Evolutionary conservation across 2,797 vertebrate species (phyloP), one percentile per base, ranked within the genome.

Genomic region (Sorex maritimensis): DNA sequence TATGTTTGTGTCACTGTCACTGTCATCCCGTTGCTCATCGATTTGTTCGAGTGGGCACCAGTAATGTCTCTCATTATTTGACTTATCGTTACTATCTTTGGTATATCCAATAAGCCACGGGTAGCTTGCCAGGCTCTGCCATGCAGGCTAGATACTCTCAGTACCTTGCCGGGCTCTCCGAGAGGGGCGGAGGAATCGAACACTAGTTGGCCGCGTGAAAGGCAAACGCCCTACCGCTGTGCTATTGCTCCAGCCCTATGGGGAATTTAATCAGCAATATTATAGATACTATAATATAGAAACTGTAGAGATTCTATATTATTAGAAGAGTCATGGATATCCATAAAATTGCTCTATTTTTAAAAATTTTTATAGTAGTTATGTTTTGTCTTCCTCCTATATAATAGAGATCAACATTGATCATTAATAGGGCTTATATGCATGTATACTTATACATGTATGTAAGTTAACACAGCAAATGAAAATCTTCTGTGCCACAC

Each of bases 401-500:
- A 67, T 14, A 81, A 88, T n/a, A 8, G 2, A 5, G 75, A 77
- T 96, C 80, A 91, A 86, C 49, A 92, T 95, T 96, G 75, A 78
- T 24, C 83, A 96, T 67, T 58, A 96, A 93, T 89, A 79, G 93
- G 65, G n/a, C 96, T 88, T 79, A 78, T 58, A 74, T 63, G 44
- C n/a, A 68, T 95, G 94, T 83, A n/a, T 46, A 34, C 34, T 34
- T n/a, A 19, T 24, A 19, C 72, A 83, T 71, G 84, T 34, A 44
- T 41, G 61, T 94, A 87, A 81, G 79, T 79, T 74, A 93, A 83
- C 26, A 58, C 65, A 95, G 65, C 92, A 92, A 95, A 94, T 95
- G 91, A 73, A 93, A 96, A 96, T 94, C 94, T 88, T 93, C 88
- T 87, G 87, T 96, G 93, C 94, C 89, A 82, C 55, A 92, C 80